Evolutionary conservation across 1,140 invertebrate species (phyloP), one percentile per base, ranked within the genome.

Genomic region (Drosophila cardini): DNA sequence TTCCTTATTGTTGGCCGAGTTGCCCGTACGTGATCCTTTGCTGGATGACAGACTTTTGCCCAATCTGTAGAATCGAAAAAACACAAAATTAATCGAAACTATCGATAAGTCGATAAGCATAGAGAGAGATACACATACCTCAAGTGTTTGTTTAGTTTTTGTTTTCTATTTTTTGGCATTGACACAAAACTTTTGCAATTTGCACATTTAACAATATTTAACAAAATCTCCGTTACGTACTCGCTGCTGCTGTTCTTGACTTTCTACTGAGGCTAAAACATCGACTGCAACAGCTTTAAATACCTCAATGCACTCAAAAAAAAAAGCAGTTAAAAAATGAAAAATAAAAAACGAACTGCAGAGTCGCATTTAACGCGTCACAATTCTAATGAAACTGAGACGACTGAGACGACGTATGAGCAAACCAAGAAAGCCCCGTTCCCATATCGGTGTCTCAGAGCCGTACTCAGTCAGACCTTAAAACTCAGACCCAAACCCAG

Each of bases 1-100:
- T 93, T 96, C 95, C 91, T 96, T 93, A 57, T 94, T 93, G 90
- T 96, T 96, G 85, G 94, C 95, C 89, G 94, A 93, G 92, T 96
- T 96, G 75, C 95, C 95, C 62, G 94, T 93, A 32, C 95, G 93
- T 77, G 95, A 96, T 55, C 95, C 95, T 93, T 95, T 95, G 58
- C 93, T 92, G 60, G 94, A 95, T 56, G 92, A 83, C n/a, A 95
- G 93, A 91, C 95, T 94, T 92, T 95, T 95, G 62, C 93, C 93
- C 82, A 95, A 94, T 90, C 95, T 95, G 72, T 15, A n/a, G 6
- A n/a, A 18, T 16, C 2, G 1, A 38, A 11, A 21, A 32, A 11
- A 3, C 4, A 15, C 0, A 2, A 7, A 9, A 7, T 3, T 13
- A 15, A 34, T 6, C 5, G 16, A 6, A 16, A 32, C 15, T 30